These are phyloP conservation scores for Mellivora capensis DNA, from an alignment of 2,113 vertebrate species.

Conservation along the genomic window DNA sequence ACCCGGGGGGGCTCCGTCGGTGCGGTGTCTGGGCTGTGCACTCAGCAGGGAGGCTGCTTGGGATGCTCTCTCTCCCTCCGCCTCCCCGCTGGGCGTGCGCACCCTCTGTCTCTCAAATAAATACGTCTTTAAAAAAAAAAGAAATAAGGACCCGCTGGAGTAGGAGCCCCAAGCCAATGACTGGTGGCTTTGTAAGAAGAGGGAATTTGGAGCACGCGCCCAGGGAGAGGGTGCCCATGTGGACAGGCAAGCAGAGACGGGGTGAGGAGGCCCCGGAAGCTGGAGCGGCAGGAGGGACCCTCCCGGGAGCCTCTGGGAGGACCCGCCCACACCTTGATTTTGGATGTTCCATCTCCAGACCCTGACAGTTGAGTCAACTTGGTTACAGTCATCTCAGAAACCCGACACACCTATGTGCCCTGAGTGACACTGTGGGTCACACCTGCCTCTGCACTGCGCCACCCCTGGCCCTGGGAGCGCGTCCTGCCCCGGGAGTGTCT, in stretches of 20 bases:
- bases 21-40: background rate
- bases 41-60: background rate
- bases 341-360: background rate
- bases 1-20: background rate
- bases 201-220: background rate
- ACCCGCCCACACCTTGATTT: background rate
- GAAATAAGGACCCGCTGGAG: background rate
- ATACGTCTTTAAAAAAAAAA: background rate
- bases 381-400: background rate
- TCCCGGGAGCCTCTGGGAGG: background rate
- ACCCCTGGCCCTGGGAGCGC: background rate
- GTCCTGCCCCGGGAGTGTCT: background rate
- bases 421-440: background rate
- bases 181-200: rapidly evolving
- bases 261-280: rapidly evolving
- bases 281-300: background rate
- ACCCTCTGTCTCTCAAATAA: background rate
- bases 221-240: background rate
- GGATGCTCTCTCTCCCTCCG: background rate
- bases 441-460: background rate
- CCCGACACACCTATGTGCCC: background rate
- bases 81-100: background rate
- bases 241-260: background rate
- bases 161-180: background rate
- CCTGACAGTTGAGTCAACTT: background rate